Conservation (phyloP, 2,888 invertebrate genomes). For the Reticulitermes lucifugus region DNA sequence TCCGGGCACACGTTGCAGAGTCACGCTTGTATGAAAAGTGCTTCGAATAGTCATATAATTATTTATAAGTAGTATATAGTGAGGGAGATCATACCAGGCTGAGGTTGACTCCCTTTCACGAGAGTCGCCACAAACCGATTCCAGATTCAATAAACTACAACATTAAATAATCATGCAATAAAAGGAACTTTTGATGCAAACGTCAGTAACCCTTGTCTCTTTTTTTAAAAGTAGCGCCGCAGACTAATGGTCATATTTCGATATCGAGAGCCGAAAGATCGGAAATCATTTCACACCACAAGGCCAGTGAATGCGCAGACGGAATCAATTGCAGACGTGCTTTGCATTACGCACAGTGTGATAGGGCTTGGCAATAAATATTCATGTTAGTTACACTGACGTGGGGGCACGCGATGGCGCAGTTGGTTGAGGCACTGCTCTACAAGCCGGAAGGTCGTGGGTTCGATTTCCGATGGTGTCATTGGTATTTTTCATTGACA, state of each 20-base stretch:
- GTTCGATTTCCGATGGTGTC: too few relatives aligned
- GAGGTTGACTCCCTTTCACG: neutral
- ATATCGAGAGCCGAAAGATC: neutral
- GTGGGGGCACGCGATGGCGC: too few relatives aligned
- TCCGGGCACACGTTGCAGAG: too few relatives aligned
- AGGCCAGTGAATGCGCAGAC: neutral
- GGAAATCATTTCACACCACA: neutral
- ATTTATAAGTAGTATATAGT: neutral
- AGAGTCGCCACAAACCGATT: neutral
- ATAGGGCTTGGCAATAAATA: too few relatives aligned
- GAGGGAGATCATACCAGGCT: neutral
- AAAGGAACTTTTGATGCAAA: slow-evolving; percentile 13
- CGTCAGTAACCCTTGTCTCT: neutral
- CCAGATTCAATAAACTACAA: neutral
- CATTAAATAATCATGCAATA: slow-evolving; percentile 23
- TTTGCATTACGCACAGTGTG: too few relatives aligned
- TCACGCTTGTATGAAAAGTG: too few relatives aligned
- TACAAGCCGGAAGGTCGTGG: too few relatives aligned
- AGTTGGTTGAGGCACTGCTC: too few relatives aligned
- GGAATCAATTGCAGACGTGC: neutral
- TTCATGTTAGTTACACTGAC: too few relatives aligned
- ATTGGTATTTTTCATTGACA: too few relatives aligned
- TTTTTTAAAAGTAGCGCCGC: neutral
- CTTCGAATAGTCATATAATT: too few relatives aligned
- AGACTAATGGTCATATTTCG: neutral